These are phyloP conservation scores for Python bivittatus DNA, from an alignment of 2,113 vertebrate genomes.

Conservation along the genomic window DNA sequence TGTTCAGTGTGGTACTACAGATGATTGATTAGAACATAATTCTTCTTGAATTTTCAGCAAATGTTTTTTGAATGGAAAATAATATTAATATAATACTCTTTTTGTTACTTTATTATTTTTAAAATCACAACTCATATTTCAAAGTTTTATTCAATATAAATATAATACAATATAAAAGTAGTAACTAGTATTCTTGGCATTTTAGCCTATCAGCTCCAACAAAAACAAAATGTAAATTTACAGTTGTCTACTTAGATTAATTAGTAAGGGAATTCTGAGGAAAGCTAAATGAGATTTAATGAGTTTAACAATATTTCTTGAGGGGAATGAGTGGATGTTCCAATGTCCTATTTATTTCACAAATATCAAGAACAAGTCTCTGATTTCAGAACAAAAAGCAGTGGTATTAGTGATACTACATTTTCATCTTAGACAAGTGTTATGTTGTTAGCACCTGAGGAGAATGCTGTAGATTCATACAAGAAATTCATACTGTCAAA, in stretches of 20 bases:
- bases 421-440: constrained; percentile 3
- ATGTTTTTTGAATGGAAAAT: background rate
- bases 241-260: background rate
- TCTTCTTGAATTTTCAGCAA: background rate
- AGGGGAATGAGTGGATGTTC: no score
- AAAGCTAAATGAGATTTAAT: background rate
- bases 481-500: constrained; percentile 5
- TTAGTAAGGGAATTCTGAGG: background rate
- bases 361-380: background rate
- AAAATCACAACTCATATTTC: background rate
- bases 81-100: background rate
- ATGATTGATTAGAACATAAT: background rate
- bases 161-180: background rate
- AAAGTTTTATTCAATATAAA: background rate
- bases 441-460: background rate
- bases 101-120: background rate
- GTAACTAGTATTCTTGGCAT: background rate
- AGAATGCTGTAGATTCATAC: constrained; percentile 3
- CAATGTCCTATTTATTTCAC: background rate
- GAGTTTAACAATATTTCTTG: background rate
- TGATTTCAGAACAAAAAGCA: background rate
- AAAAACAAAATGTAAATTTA: background rate
- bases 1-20: background rate
- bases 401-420: background rate
- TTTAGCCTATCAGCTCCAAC: background rate